Percentiles rank a stretch among this genome's conserved stretches.
These are phyloP conservation scores for Microctenopoma steveboyesi DNA, from an alignment of 2,797 vertebrate species.

Conservation along the genomic window DNA sequence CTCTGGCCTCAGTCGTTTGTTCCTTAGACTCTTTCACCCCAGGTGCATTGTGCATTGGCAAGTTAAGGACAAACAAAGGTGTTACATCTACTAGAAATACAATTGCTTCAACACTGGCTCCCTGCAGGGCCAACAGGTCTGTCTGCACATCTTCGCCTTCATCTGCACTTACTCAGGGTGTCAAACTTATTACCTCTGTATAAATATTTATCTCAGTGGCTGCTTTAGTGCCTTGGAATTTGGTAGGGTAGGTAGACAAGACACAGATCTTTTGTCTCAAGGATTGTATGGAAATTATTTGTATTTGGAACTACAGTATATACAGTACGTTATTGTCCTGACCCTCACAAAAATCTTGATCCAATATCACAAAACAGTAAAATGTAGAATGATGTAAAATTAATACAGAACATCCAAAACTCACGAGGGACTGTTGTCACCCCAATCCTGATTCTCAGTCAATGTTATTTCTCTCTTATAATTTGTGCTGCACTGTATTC, in stretches of 20 bases:
- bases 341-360: no score
- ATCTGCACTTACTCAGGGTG: constrained; percentile 33
- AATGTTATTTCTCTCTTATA: no score
- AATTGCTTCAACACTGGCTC: background rate
- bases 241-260: background rate
- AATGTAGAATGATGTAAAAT: no score
- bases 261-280: background rate
- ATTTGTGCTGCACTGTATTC: no score
- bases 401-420: no score
- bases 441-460: no score
- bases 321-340: no score
- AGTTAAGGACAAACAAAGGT: constrained; percentile 32
- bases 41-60: constrained; percentile 44
- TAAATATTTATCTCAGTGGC: constrained; percentile 3
- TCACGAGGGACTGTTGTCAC: no score
- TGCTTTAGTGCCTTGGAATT: background rate
- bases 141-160: constrained; percentile 9
- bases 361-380: no score
- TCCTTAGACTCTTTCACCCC: constrained; percentile 5
- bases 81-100: constrained; percentile 49
- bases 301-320: no score
- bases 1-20: background rate
- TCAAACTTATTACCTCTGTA: constrained; percentile 14
- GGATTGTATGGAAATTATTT: background rate
- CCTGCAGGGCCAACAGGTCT: no score